A percentile compares a stretch with the other conserved stretches of the same genome.
Conservation (phyloP, 92 coral and sea anemone species). For the Phenganax marumi region DNA sequence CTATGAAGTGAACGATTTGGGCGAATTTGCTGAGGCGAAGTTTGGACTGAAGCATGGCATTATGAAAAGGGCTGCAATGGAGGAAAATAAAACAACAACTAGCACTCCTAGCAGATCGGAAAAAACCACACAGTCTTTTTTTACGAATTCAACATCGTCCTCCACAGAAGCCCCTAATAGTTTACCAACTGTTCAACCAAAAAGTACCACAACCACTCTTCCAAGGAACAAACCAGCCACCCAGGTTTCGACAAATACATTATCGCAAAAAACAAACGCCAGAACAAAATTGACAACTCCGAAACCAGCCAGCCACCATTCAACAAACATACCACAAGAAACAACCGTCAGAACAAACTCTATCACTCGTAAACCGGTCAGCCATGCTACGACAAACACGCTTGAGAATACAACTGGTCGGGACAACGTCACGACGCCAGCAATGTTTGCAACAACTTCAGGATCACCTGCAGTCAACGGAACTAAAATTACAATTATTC, state of each 20-base stretch:
- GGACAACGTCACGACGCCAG: no score
- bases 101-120: neutral
- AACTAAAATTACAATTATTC: no score
- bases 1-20: conserved; percentile 7
- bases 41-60: neutral
- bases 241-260: neutral
- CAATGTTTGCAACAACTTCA: no score
- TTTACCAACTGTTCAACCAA: neutral
- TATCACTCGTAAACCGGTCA: neutral
- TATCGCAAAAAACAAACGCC: neutral
- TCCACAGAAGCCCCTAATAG: neutral
- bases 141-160: neutral
- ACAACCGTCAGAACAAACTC: neutral
- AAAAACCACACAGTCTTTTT: neutral
- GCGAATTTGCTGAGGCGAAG: neutral
- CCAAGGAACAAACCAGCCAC: neutral
- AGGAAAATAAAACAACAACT: neutral
- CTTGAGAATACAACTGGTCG: neutral
- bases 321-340: neutral
- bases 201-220: neutral
- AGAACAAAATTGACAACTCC: neutral
- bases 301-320: neutral
- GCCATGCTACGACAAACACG: neutral
- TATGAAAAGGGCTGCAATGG: conserved; percentile 7
- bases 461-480: no score